Evolutionary conservation across 2,888 invertebrate species (phyloP).

Genomic region (Syritta pipiens): DNA sequence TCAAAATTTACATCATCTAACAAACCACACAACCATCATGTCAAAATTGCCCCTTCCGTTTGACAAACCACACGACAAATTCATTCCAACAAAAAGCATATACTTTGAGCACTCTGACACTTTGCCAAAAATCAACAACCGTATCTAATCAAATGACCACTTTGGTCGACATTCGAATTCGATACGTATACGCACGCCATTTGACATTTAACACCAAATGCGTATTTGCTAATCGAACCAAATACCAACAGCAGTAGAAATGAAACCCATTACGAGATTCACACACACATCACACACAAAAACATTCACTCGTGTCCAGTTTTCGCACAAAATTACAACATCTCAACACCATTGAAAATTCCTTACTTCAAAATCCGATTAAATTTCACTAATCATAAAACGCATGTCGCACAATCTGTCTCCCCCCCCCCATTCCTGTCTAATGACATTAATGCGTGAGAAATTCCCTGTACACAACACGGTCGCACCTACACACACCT

Average conservation of each 20-base stretch:
- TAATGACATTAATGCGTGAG: slow-evolving; percentile 27
- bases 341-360: slow-evolving; percentile 8
- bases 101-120: no score
- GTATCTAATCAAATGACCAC: no score
- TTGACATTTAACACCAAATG: not conserved
- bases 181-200: no score
- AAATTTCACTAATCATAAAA: slow-evolving; percentile 8
- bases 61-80: no score
- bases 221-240: not conserved
- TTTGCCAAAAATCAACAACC: no score
- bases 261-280: not conserved
- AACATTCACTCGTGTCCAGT: no score
- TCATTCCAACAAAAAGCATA: no score
- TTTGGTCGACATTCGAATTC: not conserved
- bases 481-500: not conserved
- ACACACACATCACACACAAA: not conserved
- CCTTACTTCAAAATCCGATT: slow-evolving; percentile 20
- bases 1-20: no score
- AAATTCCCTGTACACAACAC: slow-evolving; percentile 3
- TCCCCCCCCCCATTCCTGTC: not conserved
- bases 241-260: not conserved
- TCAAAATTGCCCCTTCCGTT: no score
- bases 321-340: no score
- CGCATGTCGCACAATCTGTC: not conserved
- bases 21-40: no score